phyloP scores from a whole-genome alignment of 92 coral and sea anemone genomes.

The Montipora capitata region DNA sequence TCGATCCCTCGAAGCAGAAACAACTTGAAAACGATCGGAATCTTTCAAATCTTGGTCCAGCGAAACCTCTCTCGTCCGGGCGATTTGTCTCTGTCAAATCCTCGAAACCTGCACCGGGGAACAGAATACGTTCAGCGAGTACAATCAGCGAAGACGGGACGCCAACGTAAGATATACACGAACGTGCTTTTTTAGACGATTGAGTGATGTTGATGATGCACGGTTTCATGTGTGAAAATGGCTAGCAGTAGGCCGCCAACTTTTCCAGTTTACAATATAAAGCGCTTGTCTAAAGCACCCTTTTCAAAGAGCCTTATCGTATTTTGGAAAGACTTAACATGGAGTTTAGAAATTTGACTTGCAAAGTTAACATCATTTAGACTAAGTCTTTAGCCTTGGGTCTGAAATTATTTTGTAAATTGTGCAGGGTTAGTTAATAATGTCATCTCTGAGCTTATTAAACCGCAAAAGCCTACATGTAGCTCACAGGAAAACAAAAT shows the following conservation, averaged over 20 bases:
- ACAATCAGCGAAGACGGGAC: conserved; percentile 88
- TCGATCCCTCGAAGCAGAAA: conserved; percentile 95
- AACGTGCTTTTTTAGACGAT: no score
- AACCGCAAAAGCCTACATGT: no score
- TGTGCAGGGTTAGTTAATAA: not conserved
- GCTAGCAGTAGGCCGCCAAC: not conserved
- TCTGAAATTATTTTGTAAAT: not conserved
- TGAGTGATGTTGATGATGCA: no score
- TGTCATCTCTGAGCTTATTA: no score
- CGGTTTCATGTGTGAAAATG: not conserved
- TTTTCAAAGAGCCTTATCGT: not conserved
- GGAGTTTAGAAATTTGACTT: not conserved
- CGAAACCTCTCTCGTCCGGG: conserved; percentile 59
- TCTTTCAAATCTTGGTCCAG: conserved; percentile 68
- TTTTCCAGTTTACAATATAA: no score
- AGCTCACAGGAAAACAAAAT: no score
- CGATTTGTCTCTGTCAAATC: conserved; percentile 40
- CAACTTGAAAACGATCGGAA: conserved; percentile 95
- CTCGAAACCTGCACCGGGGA: conserved; percentile 16
- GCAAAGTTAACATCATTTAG: not conserved
- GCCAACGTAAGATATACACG: conserved; percentile 38
- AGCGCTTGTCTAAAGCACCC: no score
- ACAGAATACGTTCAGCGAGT: conserved; percentile 78
- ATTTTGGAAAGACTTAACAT: not conserved
- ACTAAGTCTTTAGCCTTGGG: not conserved